Conservation (phyloP, 2,888 invertebrate genomes). For the Drosophila cognata region DNA sequence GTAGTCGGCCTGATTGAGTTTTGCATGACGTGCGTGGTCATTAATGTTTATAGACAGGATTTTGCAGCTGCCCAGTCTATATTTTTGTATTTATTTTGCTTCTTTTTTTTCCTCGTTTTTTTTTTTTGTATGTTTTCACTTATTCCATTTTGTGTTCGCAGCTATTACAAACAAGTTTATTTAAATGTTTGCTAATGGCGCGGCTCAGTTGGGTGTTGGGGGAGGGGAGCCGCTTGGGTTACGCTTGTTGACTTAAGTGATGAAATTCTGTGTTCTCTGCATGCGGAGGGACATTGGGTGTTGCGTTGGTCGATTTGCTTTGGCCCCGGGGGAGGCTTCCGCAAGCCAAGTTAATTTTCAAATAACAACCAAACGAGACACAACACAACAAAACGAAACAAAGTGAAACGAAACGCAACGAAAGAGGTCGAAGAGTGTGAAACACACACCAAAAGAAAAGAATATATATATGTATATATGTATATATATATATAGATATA, state of each 20-base stretch:
- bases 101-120: slow-evolving; percentile 5
- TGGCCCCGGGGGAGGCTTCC: slow-evolving; percentile 75
- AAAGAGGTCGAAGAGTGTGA: slow-evolving; percentile 51
- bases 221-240: slow-evolving; percentile 63
- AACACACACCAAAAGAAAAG: slow-evolving; percentile 27
- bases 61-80: slow-evolving; percentile 20
- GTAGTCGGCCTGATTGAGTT: slow-evolving; percentile 47
- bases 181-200: slow-evolving; percentile 83
- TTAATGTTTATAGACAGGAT: slow-evolving; percentile 72
- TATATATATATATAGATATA: neutral
- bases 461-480: slow-evolving; percentile 12
- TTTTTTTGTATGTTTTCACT: slow-evolving; percentile 39
- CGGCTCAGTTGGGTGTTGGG: slow-evolving; percentile 59
- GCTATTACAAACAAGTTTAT: slow-evolving; percentile 71
- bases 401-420: slow-evolving; percentile 14
- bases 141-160: slow-evolving; percentile 48
- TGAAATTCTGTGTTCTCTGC: slow-evolving; percentile 71
- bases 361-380: slow-evolving; percentile 66
- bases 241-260: slow-evolving; percentile 82
- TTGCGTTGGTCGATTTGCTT: slow-evolving; percentile 74
- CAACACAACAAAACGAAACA: slow-evolving; percentile 18
- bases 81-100: neutral
- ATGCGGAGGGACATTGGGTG: slow-evolving; percentile 34
- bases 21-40: slow-evolving; percentile 75
- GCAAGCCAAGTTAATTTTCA: slow-evolving; percentile 80